Conservation (phyloP, 2,113 vertebrate species). For the Lagopus leucura region DNA sequence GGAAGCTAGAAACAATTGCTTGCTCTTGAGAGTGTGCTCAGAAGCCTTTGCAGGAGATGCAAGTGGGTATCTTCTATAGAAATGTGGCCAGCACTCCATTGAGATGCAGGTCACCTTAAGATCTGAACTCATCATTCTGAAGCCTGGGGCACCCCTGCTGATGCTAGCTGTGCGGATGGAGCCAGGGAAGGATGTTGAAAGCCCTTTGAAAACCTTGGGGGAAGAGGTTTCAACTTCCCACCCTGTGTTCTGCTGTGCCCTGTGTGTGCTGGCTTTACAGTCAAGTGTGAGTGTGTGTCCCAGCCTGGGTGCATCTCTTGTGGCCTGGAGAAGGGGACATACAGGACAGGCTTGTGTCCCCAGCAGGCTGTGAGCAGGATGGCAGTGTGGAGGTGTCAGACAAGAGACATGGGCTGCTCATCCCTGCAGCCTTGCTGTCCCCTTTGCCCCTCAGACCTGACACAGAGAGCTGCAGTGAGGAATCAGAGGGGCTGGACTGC, state of each 20-base stretch:
- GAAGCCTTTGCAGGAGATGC: neutral
- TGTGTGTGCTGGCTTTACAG: too few species aligned
- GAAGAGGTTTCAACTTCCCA: neutral
- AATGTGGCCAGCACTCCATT: neutral
- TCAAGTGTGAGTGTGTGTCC: too few species aligned
- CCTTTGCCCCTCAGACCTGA: neutral
- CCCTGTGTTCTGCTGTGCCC: accelerated
- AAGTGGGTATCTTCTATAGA: neutral
- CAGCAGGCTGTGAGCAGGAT: accelerated
- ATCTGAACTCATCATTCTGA: neutral
- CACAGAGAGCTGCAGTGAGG: neutral
- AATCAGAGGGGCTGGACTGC: neutral
- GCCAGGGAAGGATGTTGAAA: neutral
- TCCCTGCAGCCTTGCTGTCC: neutral
- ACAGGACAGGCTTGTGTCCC: neutral
- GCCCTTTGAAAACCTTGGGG: neutral
- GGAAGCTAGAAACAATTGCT: neutral
- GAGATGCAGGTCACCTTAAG: neutral
- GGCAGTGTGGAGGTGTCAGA: accelerated
- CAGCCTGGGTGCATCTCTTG: too few species aligned
- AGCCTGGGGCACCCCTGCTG: neutral
- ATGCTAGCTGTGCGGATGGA: neutral
- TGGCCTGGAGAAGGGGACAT: too few species aligned
- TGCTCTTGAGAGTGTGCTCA: neutral
- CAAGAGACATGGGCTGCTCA: neutral